Base-by-base conservation (phyloP, 1,140 invertebrate genomes). In the Drosophila athabasca region DNA sequence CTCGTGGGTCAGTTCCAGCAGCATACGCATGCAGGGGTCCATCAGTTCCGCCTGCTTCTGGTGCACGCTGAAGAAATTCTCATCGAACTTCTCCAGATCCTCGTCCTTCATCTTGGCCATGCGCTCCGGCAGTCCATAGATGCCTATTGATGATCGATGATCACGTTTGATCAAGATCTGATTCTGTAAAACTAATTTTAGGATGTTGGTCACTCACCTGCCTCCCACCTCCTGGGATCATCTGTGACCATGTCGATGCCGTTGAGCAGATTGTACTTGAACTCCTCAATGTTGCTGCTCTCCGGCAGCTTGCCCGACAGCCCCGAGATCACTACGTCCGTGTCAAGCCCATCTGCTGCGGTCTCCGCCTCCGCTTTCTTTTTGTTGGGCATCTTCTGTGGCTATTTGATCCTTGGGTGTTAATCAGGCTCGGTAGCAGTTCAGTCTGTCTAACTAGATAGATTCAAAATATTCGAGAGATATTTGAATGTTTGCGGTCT, bases 1-100 rank as follows among this genome's bases (percentile, higher is more conserved):
- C 93, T 99, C 98, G 92, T 99, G 95, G 7, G 98, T 97, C 9
- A 96, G 90, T 93, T 99, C 98, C 5, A 99, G 93, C n/a, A 99
- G 92, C 88, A 99, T 93, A 65, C 98, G 93, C 59, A 99, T 93
- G 92, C 99, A 98, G 13, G 98, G 98, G 91, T 99, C 98, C 98
- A 99, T 99, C 5, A 95, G 94, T 79, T 98, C 94, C 0, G 98
- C 98, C 92, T 99, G 97, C 92, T 98, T 98, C 1, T 95, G 95
- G 91, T 98, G 97, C 7, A 99, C 97, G 44, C 97, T 97, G 92
- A 99, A 99, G 92, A 98, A 98, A 26, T 95, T 94, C 0, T 97
- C 96, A 91, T 99, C 98, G 87, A 99, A 99, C 76, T 95, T 95
- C 35, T 93, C 92, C 39, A 99, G 82, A 79, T 98, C 95, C 90